Evolutionary conservation across 2,888 invertebrate genomes (phyloP), one percentile per base, ranked within the genome.

Genomic region (Rhyacophila evoluta): DNA sequence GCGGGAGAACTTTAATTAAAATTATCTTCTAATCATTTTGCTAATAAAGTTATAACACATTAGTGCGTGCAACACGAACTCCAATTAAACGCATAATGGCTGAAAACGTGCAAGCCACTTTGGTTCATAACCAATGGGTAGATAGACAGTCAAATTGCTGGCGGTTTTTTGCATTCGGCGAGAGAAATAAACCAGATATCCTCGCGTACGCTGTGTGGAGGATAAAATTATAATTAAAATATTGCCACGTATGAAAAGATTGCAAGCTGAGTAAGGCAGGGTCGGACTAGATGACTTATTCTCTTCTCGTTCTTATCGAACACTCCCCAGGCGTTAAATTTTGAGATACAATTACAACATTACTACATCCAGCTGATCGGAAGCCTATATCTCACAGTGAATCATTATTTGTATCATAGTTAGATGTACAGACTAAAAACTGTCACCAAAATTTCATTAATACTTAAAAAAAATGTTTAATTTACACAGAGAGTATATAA

Each of bases 201-300:
- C 19, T 55, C 55, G 55, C 55, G 55, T 75, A 72, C 41, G 29
- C 12, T 15, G 55, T 55, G 68, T 73, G 27, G 67, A 79, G 67
- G 76, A 79, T 79, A 72, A 79, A 79, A 79, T 74, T 55, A 69
- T 77, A 79, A 79, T 79, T 79, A 79, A 79, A 79, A 79, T 77
- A 79, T 79, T 71, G 74, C 41, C 70, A 74, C 55, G 74, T 55
- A 71, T 74, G 74, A 74, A 75, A 36, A 11, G 27, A 77, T 39
- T 67, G 38, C 38, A 41, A 36, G 15, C 19, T 67, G 25, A 75
- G 25, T 67, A 33, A 67, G 11, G 27, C 12, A 12, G 27, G 25
- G 39, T 69, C 5, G 75, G 19, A 69, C 69, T 29, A 15, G 55
- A 12, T 8, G 19, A 55, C 19, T 8, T 55, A 55, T 55, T 75